phyloP scores from a whole-genome alignment of 2,888 invertebrate genomes.

The Lamellibrachia columna region DNA sequence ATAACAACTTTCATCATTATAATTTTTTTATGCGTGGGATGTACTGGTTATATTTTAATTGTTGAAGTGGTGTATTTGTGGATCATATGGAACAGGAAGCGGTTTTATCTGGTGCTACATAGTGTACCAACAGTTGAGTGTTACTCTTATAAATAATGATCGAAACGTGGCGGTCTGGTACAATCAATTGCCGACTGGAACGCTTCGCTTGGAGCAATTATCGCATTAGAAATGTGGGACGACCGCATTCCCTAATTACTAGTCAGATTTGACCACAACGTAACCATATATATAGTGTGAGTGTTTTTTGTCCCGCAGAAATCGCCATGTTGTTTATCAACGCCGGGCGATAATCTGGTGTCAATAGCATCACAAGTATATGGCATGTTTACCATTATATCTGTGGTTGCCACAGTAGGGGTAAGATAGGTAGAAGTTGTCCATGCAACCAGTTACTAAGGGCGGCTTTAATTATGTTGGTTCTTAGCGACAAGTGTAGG shows the following conservation, averaged over 20 bases:
- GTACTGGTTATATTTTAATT: background rate
- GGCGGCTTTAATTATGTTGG: background rate
- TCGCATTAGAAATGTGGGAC: background rate
- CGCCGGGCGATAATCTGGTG: slow-evolving; percentile 3
- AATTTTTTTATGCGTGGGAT: no score
- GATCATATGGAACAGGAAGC: background rate
- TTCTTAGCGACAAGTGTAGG: background rate
- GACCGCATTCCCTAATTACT: background rate
- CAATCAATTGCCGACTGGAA: background rate
- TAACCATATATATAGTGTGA: background rate
- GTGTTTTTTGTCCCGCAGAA: background rate
- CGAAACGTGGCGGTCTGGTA: background rate
- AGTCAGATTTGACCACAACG: background rate
- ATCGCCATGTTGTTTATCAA: background rate
- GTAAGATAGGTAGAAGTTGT: background rate
- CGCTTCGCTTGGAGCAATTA: background rate
- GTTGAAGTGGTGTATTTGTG: background rate
- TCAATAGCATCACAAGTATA: background rate
- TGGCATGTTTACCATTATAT: background rate
- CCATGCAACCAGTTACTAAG: background rate
- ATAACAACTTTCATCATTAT: no score
- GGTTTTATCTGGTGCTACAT: background rate
- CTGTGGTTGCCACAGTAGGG: background rate
- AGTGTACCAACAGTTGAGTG: background rate
- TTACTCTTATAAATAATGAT: background rate